A percentile compares a stretch with the other conserved stretches of the same genome.
Evolutionary conservation across 2,888 invertebrate genomes (phyloP).

Genomic region (Masnerella sp.): DNA sequence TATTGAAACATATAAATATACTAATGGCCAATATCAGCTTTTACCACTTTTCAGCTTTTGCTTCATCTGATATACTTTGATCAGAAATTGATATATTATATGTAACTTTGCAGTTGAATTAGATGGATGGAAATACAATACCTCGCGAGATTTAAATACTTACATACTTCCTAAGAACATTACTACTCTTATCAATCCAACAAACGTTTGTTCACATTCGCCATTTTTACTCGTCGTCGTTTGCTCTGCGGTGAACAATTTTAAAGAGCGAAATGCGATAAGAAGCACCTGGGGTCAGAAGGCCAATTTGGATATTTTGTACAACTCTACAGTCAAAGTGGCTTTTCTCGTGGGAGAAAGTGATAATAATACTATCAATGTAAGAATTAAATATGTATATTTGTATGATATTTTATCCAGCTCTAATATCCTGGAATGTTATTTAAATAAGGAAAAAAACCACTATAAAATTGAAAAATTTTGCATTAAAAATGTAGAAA

Average conservation of each 20-base stretch:
- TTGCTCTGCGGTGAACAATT: conserved; percentile 85
- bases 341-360: conserved; percentile 82
- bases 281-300: conserved; percentile 85
- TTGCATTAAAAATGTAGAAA: too few relatives aligned
- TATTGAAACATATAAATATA: too few relatives aligned
- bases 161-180: conserved; percentile 86
- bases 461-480: too few relatives aligned
- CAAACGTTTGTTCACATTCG: conserved; percentile 79
- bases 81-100: conserved; percentile 13
- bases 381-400: too few relatives aligned
- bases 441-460: neutral
- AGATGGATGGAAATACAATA: conserved; percentile 86
- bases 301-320: conserved; percentile 75
- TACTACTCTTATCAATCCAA: conserved; percentile 83
- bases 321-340: conserved; percentile 76
- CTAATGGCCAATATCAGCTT: too few relatives aligned
- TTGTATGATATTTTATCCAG: neutral
- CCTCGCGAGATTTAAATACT: conserved; percentile 84
- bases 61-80: too few relatives aligned
- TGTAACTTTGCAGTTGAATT: conserved; percentile 72
- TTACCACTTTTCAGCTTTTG: too few relatives aligned
- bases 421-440: conserved; percentile 27
- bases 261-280: conserved; percentile 83
- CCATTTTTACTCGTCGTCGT: conserved; percentile 86
- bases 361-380: conserved; percentile 80